Conservation (phyloP, 2,888 invertebrate genomes). For the Cordilura impudica region DNA sequence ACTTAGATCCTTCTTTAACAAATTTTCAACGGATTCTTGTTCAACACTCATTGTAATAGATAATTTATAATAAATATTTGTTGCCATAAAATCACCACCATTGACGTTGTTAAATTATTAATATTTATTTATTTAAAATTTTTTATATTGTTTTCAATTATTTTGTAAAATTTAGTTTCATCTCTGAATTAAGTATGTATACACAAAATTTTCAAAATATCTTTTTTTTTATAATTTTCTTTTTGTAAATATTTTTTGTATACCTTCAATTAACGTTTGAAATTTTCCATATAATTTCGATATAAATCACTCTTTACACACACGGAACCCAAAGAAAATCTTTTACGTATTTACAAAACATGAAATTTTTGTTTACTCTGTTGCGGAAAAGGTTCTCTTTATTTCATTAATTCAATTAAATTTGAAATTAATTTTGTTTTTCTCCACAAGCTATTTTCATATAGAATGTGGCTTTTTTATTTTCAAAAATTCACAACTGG, state of each 20-base stretch:
- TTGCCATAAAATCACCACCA: too few species aligned
- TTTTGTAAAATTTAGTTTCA: not conserved
- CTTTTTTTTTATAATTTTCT: not conserved
- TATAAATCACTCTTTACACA: conserved; percentile 25
- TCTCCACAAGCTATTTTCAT: conserved; percentile 18
- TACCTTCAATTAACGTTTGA: conserved; percentile 43
- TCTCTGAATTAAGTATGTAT: not conserved
- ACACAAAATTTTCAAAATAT: not conserved
- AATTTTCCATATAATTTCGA: conserved; percentile 34
- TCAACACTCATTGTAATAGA: too few species aligned
- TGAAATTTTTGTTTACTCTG: conserved; percentile 16
- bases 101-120: too few species aligned
- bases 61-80: too few species aligned
- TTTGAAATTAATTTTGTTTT: conserved; percentile 13
- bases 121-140: too few species aligned
- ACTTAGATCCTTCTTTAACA: too few species aligned
- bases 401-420: not conserved
- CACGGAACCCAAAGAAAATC: conserved; percentile 9
- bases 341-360: conserved; percentile 5
- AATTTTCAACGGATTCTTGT: too few species aligned
- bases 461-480: not conserved
- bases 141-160: not conserved
- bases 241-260: not conserved
- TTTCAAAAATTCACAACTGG: not conserved
- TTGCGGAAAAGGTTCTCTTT: conserved; percentile 7